Conservation (phyloP, 1,140 invertebrate genomes). For the Acromyrmex heyeri region DNA sequence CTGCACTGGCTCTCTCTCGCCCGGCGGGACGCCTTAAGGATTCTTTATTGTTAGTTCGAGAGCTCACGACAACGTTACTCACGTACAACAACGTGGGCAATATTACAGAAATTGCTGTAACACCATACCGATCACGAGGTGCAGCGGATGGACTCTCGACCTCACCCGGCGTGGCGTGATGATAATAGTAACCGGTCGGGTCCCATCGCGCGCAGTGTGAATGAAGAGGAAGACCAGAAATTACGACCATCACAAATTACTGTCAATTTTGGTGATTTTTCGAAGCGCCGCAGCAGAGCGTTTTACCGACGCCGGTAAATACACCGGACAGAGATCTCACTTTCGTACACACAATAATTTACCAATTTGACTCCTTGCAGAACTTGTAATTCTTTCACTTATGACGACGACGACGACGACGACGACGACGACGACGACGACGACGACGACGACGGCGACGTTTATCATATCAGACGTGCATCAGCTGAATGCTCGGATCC, state of each 20-base stretch:
- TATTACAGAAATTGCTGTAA: constrained; percentile 79
- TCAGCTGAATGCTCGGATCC: neutral
- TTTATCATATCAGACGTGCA: neutral
- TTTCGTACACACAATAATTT: constrained; percentile 35
- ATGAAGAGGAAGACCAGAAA: constrained; percentile 70
- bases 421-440: neutral
- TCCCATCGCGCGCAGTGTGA: constrained; percentile 60
- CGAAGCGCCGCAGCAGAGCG: constrained; percentile 8
- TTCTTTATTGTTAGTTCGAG: constrained; percentile 70
- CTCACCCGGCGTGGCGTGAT: constrained; percentile 70
- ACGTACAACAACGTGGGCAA: constrained; percentile 74
- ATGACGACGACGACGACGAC: neutral
- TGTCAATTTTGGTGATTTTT: constrained; percentile 76
- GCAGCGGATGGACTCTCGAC: constrained; percentile 70
- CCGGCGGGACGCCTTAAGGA: constrained; percentile 46
- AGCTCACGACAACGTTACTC: constrained; percentile 73
- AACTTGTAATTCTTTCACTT: constrained; percentile 51
- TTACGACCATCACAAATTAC: constrained; percentile 75
- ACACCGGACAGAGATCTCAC: constrained; percentile 18
- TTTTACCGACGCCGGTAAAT: constrained; percentile 40
- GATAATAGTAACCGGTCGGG: constrained; percentile 68
- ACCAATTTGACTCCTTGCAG: constrained; percentile 38
- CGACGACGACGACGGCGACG: neutral
- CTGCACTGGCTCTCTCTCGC: constrained; percentile 11
- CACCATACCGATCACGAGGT: constrained; percentile 76